phyloP scores from a whole-genome alignment of 2,113 vertebrate genomes.

The Cyprinodon tularosa region DNA sequence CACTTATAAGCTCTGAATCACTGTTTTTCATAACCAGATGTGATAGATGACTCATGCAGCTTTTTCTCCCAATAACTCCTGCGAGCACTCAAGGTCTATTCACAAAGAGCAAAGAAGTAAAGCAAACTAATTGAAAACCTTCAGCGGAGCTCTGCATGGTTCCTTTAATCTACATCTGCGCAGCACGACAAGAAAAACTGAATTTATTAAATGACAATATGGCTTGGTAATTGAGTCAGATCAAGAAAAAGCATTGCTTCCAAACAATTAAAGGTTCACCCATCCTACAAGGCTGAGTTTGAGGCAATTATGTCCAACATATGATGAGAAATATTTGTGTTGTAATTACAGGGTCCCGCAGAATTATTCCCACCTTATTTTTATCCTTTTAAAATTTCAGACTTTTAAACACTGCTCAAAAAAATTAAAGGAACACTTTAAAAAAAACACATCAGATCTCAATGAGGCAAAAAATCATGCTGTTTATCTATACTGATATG shows the following conservation, averaged over 20 bases:
- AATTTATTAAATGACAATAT: neutral
- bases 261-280: neutral
- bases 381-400: no score
- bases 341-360: no score
- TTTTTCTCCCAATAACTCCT: neutral
- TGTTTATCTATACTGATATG: no score
- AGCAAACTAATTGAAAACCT: slow-evolving; percentile 6
- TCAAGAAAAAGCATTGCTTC: neutral
- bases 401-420: no score
- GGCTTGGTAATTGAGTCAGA: neutral
- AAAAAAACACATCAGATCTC: no score
- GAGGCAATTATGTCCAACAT: neutral
- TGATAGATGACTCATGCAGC: slow-evolving; percentile 24
- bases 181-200: neutral
- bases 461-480: no score
- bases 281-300: neutral
- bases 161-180: neutral
- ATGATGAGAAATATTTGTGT: no score
- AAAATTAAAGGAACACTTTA: no score
- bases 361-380: no score
- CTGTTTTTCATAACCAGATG: slow-evolving; percentile 8
- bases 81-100: slow-evolving; percentile 19
- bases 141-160: neutral
- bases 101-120: slow-evolving; percentile 1
- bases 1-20: neutral